phyloP scores from a whole-genome alignment of 2,888 invertebrate genomes.

The Nineta flava region DNA sequence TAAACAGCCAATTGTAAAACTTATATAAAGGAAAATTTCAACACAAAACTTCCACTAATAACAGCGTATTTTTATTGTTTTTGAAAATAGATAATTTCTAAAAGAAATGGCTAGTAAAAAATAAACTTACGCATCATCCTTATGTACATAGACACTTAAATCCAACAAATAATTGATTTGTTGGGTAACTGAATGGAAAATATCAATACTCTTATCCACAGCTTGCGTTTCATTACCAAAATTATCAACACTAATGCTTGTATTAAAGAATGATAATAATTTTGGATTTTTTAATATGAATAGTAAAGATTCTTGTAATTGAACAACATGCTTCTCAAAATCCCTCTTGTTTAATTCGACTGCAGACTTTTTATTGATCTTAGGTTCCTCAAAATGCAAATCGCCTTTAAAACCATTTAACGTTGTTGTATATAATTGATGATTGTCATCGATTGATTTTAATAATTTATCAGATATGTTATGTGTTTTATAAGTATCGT shows the following conservation, averaged over 20 bases:
- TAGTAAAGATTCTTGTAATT: background rate
- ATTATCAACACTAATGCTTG: background rate
- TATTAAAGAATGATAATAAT: background rate
- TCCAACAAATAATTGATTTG: background rate
- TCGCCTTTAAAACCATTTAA: background rate
- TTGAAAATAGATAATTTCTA: too few species aligned
- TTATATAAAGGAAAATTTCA: too few species aligned
- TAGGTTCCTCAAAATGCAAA: background rate
- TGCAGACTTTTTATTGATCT: background rate
- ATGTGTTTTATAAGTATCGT: background rate
- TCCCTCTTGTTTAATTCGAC: background rate
- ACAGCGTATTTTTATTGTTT: too few species aligned
- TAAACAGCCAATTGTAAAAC: too few species aligned
- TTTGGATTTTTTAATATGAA: background rate
- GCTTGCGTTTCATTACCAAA: background rate
- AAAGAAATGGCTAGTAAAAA: too few species aligned
- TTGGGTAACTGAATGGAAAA: constrained; percentile 1
- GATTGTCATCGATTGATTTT: background rate
- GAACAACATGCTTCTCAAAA: background rate
- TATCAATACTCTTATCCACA: background rate
- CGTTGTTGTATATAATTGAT: background rate
- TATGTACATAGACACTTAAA: background rate
- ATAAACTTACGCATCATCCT: background rate
- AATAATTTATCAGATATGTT: background rate
- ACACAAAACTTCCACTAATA: too few species aligned